Conservation (phyloP, 1,140 invertebrate genomes). For the Drosophila lacteicornis region DNA sequence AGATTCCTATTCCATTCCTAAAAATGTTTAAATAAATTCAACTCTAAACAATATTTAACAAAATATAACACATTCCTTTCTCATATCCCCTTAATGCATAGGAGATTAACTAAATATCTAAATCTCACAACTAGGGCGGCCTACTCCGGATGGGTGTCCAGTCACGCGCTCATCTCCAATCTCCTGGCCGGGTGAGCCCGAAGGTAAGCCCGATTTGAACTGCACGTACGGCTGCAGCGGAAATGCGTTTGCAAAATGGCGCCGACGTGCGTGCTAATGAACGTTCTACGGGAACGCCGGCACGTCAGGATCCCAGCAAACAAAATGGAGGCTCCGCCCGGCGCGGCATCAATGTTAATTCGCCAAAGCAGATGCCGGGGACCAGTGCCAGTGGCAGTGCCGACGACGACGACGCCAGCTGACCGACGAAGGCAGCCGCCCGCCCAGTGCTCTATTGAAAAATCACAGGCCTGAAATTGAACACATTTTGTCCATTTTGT, state of each 20-base stretch:
- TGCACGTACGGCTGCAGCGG: constrained; percentile 74
- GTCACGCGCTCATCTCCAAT: constrained; percentile 17
- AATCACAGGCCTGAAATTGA: constrained; percentile 81
- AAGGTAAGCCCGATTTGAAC: constrained; percentile 28
- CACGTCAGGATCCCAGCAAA: constrained; percentile 51
- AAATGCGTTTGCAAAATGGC: constrained; percentile 82
- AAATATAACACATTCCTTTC: too few species aligned
- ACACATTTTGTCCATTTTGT: constrained; percentile 81
- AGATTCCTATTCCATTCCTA: too few species aligned
- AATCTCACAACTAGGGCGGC: neutral
- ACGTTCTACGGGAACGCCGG: constrained; percentile 51
- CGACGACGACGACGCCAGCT: constrained; percentile 29
- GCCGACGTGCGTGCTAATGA: constrained; percentile 81
- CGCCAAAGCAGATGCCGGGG: constrained; percentile 66
- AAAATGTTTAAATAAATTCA: too few species aligned
- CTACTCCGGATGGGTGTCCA: neutral
- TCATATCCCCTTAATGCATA: too few species aligned
- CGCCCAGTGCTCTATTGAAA: constrained; percentile 69
- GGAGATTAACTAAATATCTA: neutral
- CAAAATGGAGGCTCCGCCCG: constrained; percentile 48
- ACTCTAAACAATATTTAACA: too few species aligned
- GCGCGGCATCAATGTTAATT: constrained; percentile 76
- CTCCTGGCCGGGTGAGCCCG: neutral
- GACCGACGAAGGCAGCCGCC: constrained; percentile 15
- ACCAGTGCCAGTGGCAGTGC: constrained; percentile 71